Conservation (phyloP, 2,113 vertebrate genomes). For the Onychostruthus taczanowskii region DNA sequence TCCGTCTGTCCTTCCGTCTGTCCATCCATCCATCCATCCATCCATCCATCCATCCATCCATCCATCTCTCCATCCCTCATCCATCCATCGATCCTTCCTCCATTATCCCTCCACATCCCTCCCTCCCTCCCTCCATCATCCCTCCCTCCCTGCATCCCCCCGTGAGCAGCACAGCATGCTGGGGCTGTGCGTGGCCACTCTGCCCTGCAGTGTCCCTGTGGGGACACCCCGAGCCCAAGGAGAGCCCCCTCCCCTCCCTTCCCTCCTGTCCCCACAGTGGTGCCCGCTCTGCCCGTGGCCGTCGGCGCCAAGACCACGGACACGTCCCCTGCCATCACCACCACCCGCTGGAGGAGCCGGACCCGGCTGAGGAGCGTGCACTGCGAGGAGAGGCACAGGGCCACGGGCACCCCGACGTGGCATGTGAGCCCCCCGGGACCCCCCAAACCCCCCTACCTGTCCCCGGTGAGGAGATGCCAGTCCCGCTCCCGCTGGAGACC, state of each 20-base stretch:
- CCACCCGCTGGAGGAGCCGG: conserved; percentile 60
- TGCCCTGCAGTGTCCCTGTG: accelerated
- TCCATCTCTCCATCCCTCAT: accelerated
- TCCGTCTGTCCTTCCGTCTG: too few species aligned
- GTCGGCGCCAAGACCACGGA: background rate
- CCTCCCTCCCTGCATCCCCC: background rate
- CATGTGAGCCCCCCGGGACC: conserved; percentile 44
- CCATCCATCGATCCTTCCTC: too few species aligned
- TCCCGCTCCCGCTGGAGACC: background rate
- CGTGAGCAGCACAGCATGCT: accelerated
- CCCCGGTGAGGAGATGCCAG: accelerated
- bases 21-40: background rate
- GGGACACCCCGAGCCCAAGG: accelerated
- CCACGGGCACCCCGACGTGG: background rate
- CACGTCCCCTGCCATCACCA: background rate
- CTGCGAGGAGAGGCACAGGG: conserved; percentile 69
- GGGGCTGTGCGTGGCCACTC: accelerated
- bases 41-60: background rate
- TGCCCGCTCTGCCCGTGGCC: conserved; percentile 55
- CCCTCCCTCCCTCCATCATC: background rate
- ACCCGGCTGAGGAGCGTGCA: background rate
- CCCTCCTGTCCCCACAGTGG: background rate
- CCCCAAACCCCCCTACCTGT: accelerated
- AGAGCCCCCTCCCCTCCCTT: accelerated
- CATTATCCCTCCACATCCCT: background rate